Evolutionary conservation across 2,888 invertebrate species (phyloP).

Genomic region (Lasius platythorax): DNA sequence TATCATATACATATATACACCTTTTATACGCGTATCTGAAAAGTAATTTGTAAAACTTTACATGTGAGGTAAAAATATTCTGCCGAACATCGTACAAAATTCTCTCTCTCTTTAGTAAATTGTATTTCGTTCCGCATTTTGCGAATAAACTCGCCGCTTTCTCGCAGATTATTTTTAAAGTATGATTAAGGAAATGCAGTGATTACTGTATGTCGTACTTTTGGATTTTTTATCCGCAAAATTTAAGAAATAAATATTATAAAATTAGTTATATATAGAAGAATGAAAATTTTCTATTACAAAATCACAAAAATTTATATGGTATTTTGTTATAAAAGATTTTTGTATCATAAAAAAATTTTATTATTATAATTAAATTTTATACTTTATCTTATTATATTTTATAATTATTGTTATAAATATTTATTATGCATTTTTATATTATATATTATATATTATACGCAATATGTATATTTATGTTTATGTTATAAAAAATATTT

Average conservation of each 20-base stretch:
- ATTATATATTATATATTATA: background rate
- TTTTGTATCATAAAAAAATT: too few species aligned
- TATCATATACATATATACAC: background rate
- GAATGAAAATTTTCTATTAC: background rate
- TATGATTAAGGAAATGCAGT: conserved; percentile 31
- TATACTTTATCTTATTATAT: too few species aligned
- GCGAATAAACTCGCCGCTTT: conserved; percentile 10
- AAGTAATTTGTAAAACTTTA: conserved; percentile 27
- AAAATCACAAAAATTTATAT: background rate
- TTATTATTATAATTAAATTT: too few species aligned
- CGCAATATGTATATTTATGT: background rate
- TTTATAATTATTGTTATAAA: background rate
- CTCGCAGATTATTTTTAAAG: background rate
- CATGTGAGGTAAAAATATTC: conserved; percentile 23
- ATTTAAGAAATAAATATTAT: background rate
- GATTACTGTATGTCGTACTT: background rate
- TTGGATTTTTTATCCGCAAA: background rate
- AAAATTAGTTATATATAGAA: background rate
- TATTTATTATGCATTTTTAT: background rate
- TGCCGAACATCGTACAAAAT: conserved; percentile 13
- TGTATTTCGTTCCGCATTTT: conserved; percentile 21
- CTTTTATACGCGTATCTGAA: background rate
- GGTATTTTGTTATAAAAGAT: background rate
- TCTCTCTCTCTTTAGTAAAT: conserved; percentile 11
- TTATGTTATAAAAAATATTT: background rate